These are phyloP conservation scores for Nycticebus coucang DNA, from an alignment of 2,113 vertebrate species.

Conservation along the genomic window DNA sequence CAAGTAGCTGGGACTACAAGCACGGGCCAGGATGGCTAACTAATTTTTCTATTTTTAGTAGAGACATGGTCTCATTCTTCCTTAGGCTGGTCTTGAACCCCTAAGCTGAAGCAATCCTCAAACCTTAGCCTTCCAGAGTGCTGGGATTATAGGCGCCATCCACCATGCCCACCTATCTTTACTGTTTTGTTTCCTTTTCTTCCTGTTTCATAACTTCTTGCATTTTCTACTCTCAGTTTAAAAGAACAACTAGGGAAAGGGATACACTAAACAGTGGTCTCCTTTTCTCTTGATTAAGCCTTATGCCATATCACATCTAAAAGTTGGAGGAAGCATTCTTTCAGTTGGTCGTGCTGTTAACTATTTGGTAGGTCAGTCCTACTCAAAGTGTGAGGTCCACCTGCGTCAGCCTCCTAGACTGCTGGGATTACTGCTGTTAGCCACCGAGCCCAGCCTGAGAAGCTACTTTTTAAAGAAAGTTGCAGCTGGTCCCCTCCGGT, in stretches of 20 bases:
- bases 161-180: background rate
- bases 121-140: no score
- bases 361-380: background rate
- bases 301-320: background rate
- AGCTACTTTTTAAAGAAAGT: background rate
- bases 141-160: no score
- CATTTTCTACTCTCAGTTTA: background rate
- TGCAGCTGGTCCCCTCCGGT: no score
- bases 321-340: background rate
- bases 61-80: no score
- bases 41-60: no score
- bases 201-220: background rate
- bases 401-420: no score
- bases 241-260: background rate
- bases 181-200: conserved; percentile 6
- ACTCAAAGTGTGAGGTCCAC: background rate
- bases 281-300: background rate
- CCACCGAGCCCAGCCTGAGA: background rate
- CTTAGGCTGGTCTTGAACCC: no score
- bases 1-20: no score
- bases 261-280: background rate
- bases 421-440: no score
- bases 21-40: no score
- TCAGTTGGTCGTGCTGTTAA: background rate
- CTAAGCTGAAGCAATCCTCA: no score